These are phyloP conservation scores for Vanessa cardui DNA, from an alignment of 2,888 invertebrate species.

Conservation along the genomic window DNA sequence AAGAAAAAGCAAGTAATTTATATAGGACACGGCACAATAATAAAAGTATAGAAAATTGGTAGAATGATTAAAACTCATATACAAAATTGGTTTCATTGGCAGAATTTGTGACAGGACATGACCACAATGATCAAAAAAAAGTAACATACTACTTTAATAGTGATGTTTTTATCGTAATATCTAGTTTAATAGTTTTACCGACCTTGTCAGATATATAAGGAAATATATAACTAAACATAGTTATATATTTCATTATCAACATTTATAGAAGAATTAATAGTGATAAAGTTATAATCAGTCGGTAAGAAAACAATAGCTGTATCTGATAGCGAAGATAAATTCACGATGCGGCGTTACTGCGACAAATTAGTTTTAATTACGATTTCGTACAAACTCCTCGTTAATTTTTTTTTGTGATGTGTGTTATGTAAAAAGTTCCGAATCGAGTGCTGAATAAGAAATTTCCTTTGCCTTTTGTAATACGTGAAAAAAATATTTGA, in stretches of 20 bases:
- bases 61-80: no score
- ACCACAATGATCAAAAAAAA: no score
- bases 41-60: no score
- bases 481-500: neutral
- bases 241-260: neutral
- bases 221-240: no score
- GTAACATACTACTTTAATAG: no score
- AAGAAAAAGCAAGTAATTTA: no score
- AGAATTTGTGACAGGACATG: no score
- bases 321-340: constrained; percentile 45
- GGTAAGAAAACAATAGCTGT: constrained; percentile 42
- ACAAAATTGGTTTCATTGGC: no score
- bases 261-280: constrained; percentile 26
- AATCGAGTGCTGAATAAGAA: neutral
- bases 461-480: neutral
- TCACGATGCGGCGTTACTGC: constrained; percentile 42
- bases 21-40: no score
- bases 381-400: neutral
- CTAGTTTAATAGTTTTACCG: no score
- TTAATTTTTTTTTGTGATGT: neutral
- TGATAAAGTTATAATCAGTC: constrained; percentile 17
- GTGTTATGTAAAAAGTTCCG: neutral
- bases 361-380: constrained; percentile 24
- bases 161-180: no score
- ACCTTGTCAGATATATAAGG: no score